A percentile compares a stretch with the other conserved stretches of the same genome.
phyloP scores from a whole-genome alignment of 2,888 invertebrate genomes.

The Hymenopus coronatus region DNA sequence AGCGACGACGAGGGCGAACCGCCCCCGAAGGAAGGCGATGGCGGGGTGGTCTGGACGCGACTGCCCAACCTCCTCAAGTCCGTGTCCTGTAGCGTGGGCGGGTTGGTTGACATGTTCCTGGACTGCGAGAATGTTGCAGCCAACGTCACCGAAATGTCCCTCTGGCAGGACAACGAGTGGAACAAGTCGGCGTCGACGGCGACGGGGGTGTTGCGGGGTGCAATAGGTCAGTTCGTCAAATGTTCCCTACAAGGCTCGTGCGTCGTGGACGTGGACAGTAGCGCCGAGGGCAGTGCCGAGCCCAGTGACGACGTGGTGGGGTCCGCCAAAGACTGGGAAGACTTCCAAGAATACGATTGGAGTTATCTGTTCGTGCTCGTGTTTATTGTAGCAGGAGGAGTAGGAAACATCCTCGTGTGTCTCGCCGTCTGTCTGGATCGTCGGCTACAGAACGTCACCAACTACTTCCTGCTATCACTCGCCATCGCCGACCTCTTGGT shows the following conservation, averaged over 20 bases:
- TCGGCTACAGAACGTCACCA: conserved; percentile 89
- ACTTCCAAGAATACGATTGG: conserved; percentile 63
- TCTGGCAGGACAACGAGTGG: conserved; percentile 1
- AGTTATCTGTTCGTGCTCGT: conserved; percentile 78
- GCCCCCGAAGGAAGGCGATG: not conserved
- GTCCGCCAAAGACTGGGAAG: not conserved
- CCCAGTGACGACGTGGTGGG: not conserved
- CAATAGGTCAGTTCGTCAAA: not conserved
- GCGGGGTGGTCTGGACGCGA: not conserved
- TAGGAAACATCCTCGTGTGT: conserved; percentile 91
- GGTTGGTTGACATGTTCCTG: conserved; percentile 1
- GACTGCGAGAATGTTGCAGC: not conserved
- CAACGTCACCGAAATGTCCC: not conserved
- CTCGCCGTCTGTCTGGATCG: conserved; percentile 88
- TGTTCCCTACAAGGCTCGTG: not conserved
- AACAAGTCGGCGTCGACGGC: not conserved
- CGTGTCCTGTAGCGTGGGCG: conserved; percentile 6
- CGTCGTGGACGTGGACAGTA: not conserved
- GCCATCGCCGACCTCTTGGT: conserved; percentile 93
- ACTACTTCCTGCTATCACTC: conserved; percentile 90
- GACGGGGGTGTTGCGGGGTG: not conserved
- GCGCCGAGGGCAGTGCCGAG: not conserved
- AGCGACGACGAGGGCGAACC: not conserved
- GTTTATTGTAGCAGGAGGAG: conserved; percentile 82
- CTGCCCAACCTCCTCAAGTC: conserved; percentile 4